Conservation (phyloP, 1,140 invertebrate species). For the Cydia fagiglandana region DNA sequence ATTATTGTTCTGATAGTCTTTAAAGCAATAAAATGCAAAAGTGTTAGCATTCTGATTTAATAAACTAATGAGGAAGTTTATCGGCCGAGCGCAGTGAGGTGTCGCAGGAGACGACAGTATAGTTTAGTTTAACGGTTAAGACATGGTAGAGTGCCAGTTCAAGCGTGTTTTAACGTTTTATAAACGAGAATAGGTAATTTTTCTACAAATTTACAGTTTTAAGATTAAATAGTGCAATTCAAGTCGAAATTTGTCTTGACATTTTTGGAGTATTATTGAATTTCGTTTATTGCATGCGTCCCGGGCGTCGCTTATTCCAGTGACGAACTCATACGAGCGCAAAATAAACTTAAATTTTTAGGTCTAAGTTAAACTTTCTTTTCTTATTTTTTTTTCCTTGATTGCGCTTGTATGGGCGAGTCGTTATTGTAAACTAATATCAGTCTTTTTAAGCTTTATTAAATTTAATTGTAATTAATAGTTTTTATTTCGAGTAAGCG, state of each 20-base stretch:
- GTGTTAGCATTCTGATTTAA: background rate
- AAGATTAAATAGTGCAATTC: slow-evolving; percentile 29
- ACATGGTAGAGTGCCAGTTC: slow-evolving; percentile 5
- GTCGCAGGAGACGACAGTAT: background rate
- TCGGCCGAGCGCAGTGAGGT: background rate
- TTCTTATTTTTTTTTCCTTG: background rate
- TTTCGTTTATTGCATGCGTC: slow-evolving; percentile 21
- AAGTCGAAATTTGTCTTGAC: slow-evolving; percentile 25
- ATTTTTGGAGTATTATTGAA: slow-evolving; percentile 29
- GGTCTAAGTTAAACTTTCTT: background rate
- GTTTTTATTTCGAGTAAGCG: background rate
- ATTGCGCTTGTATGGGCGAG: background rate
- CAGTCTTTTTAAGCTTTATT: slow-evolving; percentile 21
- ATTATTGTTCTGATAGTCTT: background rate
- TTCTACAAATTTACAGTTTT: slow-evolving; percentile 31
- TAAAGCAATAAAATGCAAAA: background rate
- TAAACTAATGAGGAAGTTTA: background rate
- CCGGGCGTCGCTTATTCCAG: slow-evolving; percentile 14
- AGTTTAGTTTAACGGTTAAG: slow-evolving; percentile 4
- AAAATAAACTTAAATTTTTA: background rate
- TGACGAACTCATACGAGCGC: background rate
- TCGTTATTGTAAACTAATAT: slow-evolving; percentile 25
- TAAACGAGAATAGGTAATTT: slow-evolving; percentile 29
- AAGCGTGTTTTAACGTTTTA: slow-evolving; percentile 20
- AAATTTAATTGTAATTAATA: slow-evolving; percentile 11